phyloP scores from a whole-genome alignment of 2,113 vertebrate species.

The Lethenteron camtschaticum region DNA sequence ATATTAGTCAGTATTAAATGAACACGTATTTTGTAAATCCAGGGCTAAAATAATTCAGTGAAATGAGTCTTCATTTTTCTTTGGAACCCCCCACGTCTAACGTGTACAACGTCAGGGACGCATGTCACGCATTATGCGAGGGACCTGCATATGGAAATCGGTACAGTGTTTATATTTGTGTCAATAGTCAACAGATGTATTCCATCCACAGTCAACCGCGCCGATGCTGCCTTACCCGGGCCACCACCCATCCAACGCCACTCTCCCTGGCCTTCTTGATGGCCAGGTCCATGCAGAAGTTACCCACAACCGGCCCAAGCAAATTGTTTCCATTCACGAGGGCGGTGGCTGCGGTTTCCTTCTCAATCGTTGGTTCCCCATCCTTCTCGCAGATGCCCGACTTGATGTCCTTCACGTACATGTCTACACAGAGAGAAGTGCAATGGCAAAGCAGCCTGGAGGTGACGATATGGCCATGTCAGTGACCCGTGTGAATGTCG shows the following conservation, averaged over 20 bases:
- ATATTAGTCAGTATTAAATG: not conserved
- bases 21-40: not conserved
- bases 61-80: not conserved
- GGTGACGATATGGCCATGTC: too few species aligned
- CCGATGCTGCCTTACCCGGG: slow-evolving; percentile 17
- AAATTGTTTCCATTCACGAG: slow-evolving; percentile 31
- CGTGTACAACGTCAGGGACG: too few species aligned
- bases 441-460: too few species aligned
- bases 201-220: too few species aligned
- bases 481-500: too few species aligned
- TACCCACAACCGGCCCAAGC: slow-evolving; percentile 33
- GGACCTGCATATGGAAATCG: too few species aligned
- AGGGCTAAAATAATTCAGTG: not conserved
- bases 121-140: too few species aligned
- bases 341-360: slow-evolving; percentile 26
- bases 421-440: slow-evolving; percentile 17
- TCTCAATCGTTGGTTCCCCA: slow-evolving; percentile 24
- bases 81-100: too few species aligned
- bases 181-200: too few species aligned
- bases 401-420: slow-evolving; percentile 30
- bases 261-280: slow-evolving; percentile 26
- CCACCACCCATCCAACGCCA: slow-evolving; percentile 36
- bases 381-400: slow-evolving; percentile 27
- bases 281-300: slow-evolving; percentile 36
- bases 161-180: too few species aligned